Conservation (phyloP, 2,888 invertebrate genomes). For the Ischnura elegans region DNA sequence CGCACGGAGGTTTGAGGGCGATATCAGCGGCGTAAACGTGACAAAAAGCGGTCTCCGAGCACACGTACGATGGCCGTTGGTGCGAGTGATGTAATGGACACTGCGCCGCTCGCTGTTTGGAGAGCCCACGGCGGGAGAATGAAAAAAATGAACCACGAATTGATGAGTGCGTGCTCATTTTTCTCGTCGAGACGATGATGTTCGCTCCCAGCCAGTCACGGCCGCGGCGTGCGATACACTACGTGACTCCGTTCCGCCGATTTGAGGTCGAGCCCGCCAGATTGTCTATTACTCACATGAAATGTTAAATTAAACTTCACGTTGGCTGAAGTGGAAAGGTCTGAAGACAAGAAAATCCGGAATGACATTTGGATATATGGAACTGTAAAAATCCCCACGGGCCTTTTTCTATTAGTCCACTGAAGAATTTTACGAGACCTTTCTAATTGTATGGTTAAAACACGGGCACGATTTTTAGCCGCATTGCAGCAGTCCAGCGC, state of each 20-base stretch:
- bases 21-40: background rate
- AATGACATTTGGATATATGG: too few relatives aligned
- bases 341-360: too few relatives aligned
- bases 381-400: too few relatives aligned
- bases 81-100: constrained; percentile 44
- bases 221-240: background rate
- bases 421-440: too few relatives aligned
- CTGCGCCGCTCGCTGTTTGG: background rate
- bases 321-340: too few relatives aligned
- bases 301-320: too few relatives aligned
- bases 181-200: background rate
- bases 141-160: background rate
- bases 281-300: too few relatives aligned
- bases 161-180: constrained; percentile 39
- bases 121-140: background rate
- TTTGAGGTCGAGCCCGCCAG: background rate
- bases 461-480: too few relatives aligned
- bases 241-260: background rate
- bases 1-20: background rate
- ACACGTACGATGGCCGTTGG: constrained; percentile 20
- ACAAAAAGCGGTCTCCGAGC: constrained; percentile 3
- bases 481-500: too few relatives aligned
- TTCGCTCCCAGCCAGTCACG: background rate
- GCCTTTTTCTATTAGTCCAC: too few relatives aligned
- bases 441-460: too few relatives aligned